Base-by-base conservation (phyloP, 2,888 invertebrate genomes). In the Lasioglossum malachurum region DNA sequence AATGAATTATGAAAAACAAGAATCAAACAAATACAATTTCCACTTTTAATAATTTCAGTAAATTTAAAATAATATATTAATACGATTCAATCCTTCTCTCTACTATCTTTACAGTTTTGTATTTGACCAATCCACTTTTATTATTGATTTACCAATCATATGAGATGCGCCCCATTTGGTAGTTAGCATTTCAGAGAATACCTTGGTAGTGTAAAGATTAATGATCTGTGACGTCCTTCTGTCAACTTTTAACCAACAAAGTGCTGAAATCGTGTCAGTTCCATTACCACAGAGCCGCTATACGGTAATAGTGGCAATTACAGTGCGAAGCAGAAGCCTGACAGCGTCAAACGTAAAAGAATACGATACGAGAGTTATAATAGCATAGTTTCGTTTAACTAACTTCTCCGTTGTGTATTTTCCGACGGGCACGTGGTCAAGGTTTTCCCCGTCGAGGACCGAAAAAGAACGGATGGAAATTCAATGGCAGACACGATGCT, bases 401-500 rank as follows among this genome's bases (percentile, higher is more conserved):
- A 79, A 85, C 78, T 73, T 79, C 31, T n/a, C 19, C 27, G 67
- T 75, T 72, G n/a, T 76, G 75, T 69, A 49, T 78, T 72, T 73
- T 57, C 35, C 71, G 69, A 44, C 31, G 71, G 57, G 60, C 73
- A 57, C 60, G 84, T 84, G 84, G 74, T 76, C 77, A 82, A 72
- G 64, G 46, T 69, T 75, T 57, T 80, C n/a, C 41, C 41, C 31
- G 76, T 35, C 19, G 76, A 60, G 35, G 44, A 31, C 53, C 44
- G 46, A 60, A 77, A 77, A 83, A 78, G 80, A 46, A 84, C 74
- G 73, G 82, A 85, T 82, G 84, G 73, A 87, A 82, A 82, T 87
- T 89, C 77, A 84, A 83, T 86, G 83, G 81, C 75, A n/a, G 76
- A 78, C 53, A 73, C 27, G 72, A 78, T 78, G 75, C 41, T 41